Conservation (phyloP, 2,797 vertebrate genomes). For the Ceryle rudis region DNA sequence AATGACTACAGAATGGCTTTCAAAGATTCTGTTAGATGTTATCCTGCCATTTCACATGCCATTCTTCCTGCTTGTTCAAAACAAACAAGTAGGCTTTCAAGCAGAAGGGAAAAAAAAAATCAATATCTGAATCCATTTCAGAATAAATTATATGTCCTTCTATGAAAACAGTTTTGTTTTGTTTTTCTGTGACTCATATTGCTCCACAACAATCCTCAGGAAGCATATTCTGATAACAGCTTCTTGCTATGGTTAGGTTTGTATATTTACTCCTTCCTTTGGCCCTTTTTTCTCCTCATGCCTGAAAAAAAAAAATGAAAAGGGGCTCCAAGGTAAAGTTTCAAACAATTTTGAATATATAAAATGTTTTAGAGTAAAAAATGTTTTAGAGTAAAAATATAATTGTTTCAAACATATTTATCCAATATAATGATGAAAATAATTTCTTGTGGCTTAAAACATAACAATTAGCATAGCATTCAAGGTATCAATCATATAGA, state of each 20-base stretch:
- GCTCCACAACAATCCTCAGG: background rate
- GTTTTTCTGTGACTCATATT: background rate
- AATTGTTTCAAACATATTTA: background rate
- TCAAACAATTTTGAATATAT: background rate
- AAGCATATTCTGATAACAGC: background rate
- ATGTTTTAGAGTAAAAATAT: background rate
- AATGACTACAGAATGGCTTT: background rate
- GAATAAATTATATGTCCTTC: background rate
- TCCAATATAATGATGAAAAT: background rate
- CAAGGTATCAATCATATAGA: background rate
- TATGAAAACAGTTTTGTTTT: background rate
- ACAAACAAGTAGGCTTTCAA: background rate
- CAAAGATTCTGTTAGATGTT: background rate
- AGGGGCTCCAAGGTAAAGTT: background rate
- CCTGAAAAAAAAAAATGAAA: rapidly evolving
- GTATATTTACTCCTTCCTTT: background rate
- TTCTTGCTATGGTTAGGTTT: background rate
- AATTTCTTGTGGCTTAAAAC: background rate
- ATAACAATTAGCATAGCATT: background rate
- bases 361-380: background rate
- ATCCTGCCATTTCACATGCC: background rate
- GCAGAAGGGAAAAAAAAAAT: background rate
- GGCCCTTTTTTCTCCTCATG: background rate
- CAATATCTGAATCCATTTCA: background rate
- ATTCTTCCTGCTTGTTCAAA: background rate